Evolutionary conservation across 2,888 invertebrate genomes (phyloP), one percentile per base, ranked within the genome.

Genomic region (Chymomyza amoena): DNA sequence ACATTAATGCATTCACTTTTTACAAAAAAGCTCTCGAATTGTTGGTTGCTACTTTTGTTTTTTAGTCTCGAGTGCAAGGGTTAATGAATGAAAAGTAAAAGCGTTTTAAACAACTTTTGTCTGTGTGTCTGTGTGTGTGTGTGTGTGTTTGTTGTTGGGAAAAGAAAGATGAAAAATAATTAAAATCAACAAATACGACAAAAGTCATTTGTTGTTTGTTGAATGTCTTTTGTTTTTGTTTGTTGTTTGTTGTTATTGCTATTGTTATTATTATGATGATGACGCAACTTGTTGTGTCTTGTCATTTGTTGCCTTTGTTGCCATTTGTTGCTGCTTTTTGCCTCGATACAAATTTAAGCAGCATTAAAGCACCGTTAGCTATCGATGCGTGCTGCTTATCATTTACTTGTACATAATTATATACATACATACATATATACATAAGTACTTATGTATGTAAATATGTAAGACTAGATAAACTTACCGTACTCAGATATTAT

Each of bases 21-120:
- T n/a, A n/a, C n/a, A n/a, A n/a, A n/a, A n/a, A n/a, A n/a, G n/a
- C n/a, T n/a, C n/a, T n/a, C n/a, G n/a, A n/a, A n/a, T n/a, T n/a
- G n/a, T n/a, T n/a, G n/a, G n/a, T n/a, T n/a, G n/a, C n/a, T n/a
- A n/a, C n/a, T n/a, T n/a, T n/a, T n/a, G n/a, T n/a, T n/a, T n/a
- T n/a, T n/a, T n/a, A n/a, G n/a, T n/a, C n/a, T n/a, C n/a, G n/a
- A n/a, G n/a, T n/a, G n/a, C n/a, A n/a, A n/a, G n/a, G n/a, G n/a
- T n/a, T n/a, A 79, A 84, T 45, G 20, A 54, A 54, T 79, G 68
- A 84, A 84, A 87, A 84, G 84, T 87, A 81, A 84, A 87, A 82
- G 85, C 80, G 72, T 20, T 18, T 20, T 51, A 63, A 52, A 64
- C 28, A 36, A 64, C 9, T 15, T 57, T 54, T 20, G 54, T 54